Conservation (phyloP, 2,113 vertebrate genomes). For the Psephotus haematonotus region DNA sequence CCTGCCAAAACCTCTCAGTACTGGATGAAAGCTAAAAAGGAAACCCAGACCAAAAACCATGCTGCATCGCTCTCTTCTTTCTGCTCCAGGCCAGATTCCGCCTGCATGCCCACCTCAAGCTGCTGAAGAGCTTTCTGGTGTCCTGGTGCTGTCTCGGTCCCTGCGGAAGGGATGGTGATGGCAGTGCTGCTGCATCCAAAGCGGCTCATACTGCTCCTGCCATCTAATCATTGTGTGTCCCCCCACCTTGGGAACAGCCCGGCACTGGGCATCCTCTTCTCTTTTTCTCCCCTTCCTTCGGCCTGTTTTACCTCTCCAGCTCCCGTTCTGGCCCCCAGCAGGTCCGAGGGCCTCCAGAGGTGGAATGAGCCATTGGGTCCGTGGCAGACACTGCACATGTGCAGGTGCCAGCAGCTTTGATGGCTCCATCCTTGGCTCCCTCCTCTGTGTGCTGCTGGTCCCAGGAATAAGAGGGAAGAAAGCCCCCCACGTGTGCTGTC, state of each 20-base stretch:
- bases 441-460: background rate
- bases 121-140: rapidly evolving
- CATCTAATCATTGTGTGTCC: rapidly evolving
- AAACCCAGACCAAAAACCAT: background rate
- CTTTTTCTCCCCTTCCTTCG: background rate
- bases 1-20: conserved; percentile 32
- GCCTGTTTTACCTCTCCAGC: background rate
- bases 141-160: background rate
- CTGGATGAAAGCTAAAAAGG: background rate
- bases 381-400: rapidly evolving
- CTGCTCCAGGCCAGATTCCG: rapidly evolving
- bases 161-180: rapidly evolving
- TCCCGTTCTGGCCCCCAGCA: background rate
- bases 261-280: too few species aligned
- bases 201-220: background rate
- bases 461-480: rapidly evolving
- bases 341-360: rapidly evolving
- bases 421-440: background rate
- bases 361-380: rapidly evolving
- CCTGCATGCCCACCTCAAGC: rapidly evolving
- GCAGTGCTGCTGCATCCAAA: background rate
- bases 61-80: background rate
- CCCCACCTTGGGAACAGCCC: rapidly evolving
- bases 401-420: rapidly evolving
- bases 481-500: background rate